Evolutionary conservation across 2,797 vertebrate species (phyloP), one percentile per base, ranked within the genome.

Genomic region (Kryptolebias ocellatus): DNA sequence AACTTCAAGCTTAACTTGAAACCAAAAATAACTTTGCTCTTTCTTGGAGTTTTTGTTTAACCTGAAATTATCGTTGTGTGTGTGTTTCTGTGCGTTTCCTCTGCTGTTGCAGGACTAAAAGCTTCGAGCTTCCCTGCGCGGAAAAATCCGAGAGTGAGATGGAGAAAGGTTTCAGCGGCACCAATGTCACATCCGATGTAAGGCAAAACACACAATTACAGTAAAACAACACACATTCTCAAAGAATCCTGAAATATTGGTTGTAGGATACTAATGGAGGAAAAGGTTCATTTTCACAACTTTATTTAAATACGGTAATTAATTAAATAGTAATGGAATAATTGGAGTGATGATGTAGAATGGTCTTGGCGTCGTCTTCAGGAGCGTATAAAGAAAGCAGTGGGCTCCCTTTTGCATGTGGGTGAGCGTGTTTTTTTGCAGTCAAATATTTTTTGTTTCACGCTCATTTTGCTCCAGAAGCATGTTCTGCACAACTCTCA

Each of bases 171-270:
- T 88, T 85, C 58, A 49, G 1, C 11, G 86, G 91, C 59, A 1
- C 17, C 9, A 60, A 73, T 5, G 3, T 93, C 53, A 78, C 63
- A n/a, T 62, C 81, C 3, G 61, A 70, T 42, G 92, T 95, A 90
- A 93, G 91, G 68, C 10, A 18, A 18, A 11, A 8, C 34, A 44
- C 7, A 29, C 45, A 58, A 27, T 10, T 12, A 12, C 3, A 11
- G 37, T 39, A 39, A 39, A 39, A 39, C 37, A 39, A 11, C 9
- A 39, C 37, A 51, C 2, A 5, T 14, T 20, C 17, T 27, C n/a
- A 14, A 50, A 17, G 1, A 28, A 29, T 45, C 5, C 27, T 29
- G 17, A 45, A 59, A 27, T 11, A 11, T 11, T 34, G 11, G 31
- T 34, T 54, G 4, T 34, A 11, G 18, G 17, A 34, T 42, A 10